phyloP scores from a whole-genome alignment of 1,140 invertebrate genomes.

The Drosophila sechellia region DNA sequence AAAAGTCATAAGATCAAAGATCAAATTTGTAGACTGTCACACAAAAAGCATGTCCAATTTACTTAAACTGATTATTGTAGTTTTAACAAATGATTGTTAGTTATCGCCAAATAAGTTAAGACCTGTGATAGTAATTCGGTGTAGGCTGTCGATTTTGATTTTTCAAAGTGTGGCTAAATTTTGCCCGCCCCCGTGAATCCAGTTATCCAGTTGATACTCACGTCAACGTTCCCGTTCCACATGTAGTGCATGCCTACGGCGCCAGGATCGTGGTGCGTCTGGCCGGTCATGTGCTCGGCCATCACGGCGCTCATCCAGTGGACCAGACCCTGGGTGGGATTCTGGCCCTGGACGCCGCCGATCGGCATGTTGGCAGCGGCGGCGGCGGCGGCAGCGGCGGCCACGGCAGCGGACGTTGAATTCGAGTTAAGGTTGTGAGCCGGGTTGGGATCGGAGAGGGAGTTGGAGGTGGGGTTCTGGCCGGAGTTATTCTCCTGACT shows the following conservation, averaged over 20 bases:
- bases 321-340: constrained; percentile 89
- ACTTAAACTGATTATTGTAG: too few relatives aligned
- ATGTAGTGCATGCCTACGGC: constrained; percentile 89
- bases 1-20: too few relatives aligned
- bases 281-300: constrained; percentile 91
- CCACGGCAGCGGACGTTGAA: constrained; percentile 56
- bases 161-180: not conserved
- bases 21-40: too few relatives aligned
- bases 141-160: too few relatives aligned
- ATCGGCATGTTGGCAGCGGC: constrained; percentile 81
- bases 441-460: constrained; percentile 16
- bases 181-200: not conserved
- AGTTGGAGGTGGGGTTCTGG: constrained; percentile 16
- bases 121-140: too few relatives aligned
- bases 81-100: too few relatives aligned
- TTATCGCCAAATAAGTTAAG: too few relatives aligned
- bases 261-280: constrained; percentile 87
- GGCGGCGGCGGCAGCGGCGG: constrained; percentile 52
- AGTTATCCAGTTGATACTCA: constrained; percentile 82
- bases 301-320: constrained; percentile 93
- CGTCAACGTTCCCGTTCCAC: constrained; percentile 88
- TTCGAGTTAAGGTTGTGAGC: constrained; percentile 31
- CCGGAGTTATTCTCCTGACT: constrained; percentile 42
- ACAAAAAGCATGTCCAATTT: too few relatives aligned
- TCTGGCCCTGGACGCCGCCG: constrained; percentile 86